These are phyloP conservation scores for Drosophila basisetae DNA, from an alignment of 2,888 invertebrate genomes.

Conservation along the genomic window DNA sequence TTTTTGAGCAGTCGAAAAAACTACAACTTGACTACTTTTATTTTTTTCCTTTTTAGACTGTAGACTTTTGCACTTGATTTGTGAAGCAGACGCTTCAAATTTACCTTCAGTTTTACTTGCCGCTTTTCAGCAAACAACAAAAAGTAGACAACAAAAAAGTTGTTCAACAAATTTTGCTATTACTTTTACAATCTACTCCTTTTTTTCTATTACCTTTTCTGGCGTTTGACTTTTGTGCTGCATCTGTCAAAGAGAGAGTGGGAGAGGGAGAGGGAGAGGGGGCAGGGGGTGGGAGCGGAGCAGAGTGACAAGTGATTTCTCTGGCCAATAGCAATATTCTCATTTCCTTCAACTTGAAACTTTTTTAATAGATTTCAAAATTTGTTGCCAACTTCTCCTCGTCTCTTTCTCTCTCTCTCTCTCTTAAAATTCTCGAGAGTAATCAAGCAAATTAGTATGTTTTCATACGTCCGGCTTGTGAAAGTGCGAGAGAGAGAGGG, in stretches of 20 bases:
- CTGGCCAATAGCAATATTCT: slow-evolving; percentile 43
- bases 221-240: slow-evolving; percentile 15
- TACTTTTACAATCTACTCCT: slow-evolving; percentile 15
- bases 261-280: too few species aligned
- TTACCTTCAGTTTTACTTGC: slow-evolving; percentile 44
- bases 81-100: slow-evolving; percentile 49
- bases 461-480: slow-evolving; percentile 37
- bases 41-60: slow-evolving; percentile 15
- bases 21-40: slow-evolving; percentile 31
- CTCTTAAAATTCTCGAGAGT: slow-evolving; percentile 66
- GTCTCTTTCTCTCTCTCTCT: slow-evolving; percentile 1
- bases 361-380: slow-evolving; percentile 81
- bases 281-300: too few species aligned
- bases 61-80: slow-evolving; percentile 63
- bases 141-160: slow-evolving; percentile 29
- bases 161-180: slow-evolving; percentile 43
- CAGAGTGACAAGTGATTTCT: slow-evolving; percentile 48
- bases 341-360: slow-evolving; percentile 63
- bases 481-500: background rate
- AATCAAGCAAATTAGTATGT: slow-evolving; percentile 79
- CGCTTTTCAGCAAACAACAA: slow-evolving; percentile 19
- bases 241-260: background rate
- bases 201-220: slow-evolving; percentile 28
- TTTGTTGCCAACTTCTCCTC: slow-evolving; percentile 9
- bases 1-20: slow-evolving; percentile 36